Percentiles rank a stretch among this genome's conserved stretches.
phyloP scores from a whole-genome alignment of 2,888 invertebrate genomes.

The Melanchra persicariae region DNA sequence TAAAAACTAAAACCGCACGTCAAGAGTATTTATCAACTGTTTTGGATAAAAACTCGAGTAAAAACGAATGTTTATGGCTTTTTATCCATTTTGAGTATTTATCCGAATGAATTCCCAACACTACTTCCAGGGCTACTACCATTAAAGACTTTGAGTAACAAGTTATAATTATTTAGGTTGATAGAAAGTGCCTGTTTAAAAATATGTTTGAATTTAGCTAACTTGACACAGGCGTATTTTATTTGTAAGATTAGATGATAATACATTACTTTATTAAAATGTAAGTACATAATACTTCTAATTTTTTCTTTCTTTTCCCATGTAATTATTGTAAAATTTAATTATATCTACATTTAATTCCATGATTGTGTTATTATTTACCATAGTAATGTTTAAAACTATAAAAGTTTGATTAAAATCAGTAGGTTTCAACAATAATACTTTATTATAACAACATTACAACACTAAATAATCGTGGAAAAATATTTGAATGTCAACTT shows the following conservation, averaged over 20 bases:
- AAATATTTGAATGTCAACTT: slow-evolving; percentile 46
- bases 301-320: not conserved
- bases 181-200: slow-evolving; percentile 9
- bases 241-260: not conserved
- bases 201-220: not conserved
- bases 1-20: no score
- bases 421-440: slow-evolving; percentile 51
- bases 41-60: no score
- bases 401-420: not conserved
- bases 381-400: not conserved
- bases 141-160: not conserved
- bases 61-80: no score
- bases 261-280: not conserved
- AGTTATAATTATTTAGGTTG: not conserved
- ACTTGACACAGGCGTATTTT: not conserved
- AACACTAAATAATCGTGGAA: slow-evolving; percentile 50
- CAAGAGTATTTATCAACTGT: no score
- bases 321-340: slow-evolving; percentile 5
- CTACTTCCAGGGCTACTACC: no score
- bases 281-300: not conserved
- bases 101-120: no score
- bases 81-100: no score
- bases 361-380: not conserved
- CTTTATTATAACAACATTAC: slow-evolving; percentile 54
- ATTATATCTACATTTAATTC: slow-evolving; percentile 15